These are phyloP conservation scores for Hydrolagus colliei DNA, from an alignment of 2,797 vertebrate species.

Conservation along the genomic window DNA sequence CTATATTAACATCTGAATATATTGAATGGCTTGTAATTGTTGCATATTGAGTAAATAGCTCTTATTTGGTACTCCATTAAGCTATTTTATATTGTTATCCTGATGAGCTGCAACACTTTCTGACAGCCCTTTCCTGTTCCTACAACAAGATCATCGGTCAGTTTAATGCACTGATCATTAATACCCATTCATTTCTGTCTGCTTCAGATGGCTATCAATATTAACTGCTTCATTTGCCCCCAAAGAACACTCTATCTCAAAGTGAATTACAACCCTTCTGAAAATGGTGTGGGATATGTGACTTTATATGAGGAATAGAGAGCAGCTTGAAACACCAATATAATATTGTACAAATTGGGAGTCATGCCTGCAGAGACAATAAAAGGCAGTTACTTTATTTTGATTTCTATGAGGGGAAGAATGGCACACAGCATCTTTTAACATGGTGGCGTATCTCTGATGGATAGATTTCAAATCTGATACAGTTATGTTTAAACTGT, in stretches of 20 bases:
- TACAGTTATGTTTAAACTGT: not conserved
- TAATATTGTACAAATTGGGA: no score
- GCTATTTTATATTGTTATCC: conserved; percentile 8
- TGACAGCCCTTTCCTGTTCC: conserved; percentile 17
- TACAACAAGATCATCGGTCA: conserved; percentile 6
- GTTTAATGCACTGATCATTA: conserved; percentile 25
- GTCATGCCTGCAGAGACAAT: no score
- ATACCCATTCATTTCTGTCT: conserved; percentile 26
- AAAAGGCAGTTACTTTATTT: not conserved
- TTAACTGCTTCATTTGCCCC: conserved; percentile 22
- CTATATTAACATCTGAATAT: conserved; percentile 14
- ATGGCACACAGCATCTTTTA: not conserved
- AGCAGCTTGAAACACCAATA: not conserved
- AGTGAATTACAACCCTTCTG: conserved; percentile 12
- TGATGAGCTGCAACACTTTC: conserved; percentile 1
- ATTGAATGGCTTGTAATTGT: conserved; percentile 16
- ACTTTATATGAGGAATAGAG: conserved; percentile 13
- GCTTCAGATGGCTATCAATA: conserved; percentile 29
- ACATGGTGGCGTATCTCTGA: not conserved
- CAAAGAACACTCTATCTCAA: conserved; percentile 25
- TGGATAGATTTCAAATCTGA: not conserved
- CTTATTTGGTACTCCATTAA: conserved; percentile 19
- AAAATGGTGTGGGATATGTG: not conserved
- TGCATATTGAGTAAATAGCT: conserved; percentile 8
- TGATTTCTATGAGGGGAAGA: not conserved